phyloP scores from a whole-genome alignment of 2,797 vertebrate species.

The Eulemur albifrons region DNA sequence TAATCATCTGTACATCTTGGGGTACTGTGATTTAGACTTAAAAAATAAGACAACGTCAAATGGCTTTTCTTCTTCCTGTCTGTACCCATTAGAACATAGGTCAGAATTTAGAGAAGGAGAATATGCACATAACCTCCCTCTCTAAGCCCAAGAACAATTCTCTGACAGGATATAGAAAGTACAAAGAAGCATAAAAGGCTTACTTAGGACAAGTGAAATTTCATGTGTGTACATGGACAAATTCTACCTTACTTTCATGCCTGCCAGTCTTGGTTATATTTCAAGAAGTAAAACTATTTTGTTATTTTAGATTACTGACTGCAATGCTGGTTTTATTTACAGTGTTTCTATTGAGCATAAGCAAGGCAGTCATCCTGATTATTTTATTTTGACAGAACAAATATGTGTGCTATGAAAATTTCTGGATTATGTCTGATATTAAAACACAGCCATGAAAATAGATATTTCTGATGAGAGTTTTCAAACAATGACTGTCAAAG shows the following conservation, averaged over 20 bases:
- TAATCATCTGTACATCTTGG: neutral
- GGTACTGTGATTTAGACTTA: neutral
- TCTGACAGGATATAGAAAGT: neutral
- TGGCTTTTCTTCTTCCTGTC: neutral
- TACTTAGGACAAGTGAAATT: neutral
- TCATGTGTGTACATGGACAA: neutral
- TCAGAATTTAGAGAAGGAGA: neutral
- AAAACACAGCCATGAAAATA: slow-evolving; percentile 66
- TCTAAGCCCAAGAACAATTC: neutral
- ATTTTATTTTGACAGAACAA: slow-evolving; percentile 57
- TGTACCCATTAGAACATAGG: neutral
- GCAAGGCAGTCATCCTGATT: neutral
- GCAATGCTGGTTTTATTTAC: slow-evolving; percentile 46
- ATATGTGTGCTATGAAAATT: slow-evolving; percentile 55
- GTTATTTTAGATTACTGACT: slow-evolving; percentile 53
- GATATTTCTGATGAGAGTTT: slow-evolving; percentile 61
- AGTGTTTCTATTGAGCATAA: slow-evolving; percentile 26
- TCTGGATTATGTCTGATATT: slow-evolving; percentile 51
- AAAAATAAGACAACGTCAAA: neutral
- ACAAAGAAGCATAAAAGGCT: neutral
- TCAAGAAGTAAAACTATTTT: slow-evolving; percentile 47
- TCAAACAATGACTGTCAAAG: slow-evolving; percentile 71
- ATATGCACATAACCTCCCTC: neutral
- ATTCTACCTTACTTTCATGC: neutral
- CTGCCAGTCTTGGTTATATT: slow-evolving; percentile 46